Evolutionary conservation across 1,140 invertebrate genomes (phyloP), one percentile per base, ranked within the genome.

Genomic region (Anoplolepis gracilipes): DNA sequence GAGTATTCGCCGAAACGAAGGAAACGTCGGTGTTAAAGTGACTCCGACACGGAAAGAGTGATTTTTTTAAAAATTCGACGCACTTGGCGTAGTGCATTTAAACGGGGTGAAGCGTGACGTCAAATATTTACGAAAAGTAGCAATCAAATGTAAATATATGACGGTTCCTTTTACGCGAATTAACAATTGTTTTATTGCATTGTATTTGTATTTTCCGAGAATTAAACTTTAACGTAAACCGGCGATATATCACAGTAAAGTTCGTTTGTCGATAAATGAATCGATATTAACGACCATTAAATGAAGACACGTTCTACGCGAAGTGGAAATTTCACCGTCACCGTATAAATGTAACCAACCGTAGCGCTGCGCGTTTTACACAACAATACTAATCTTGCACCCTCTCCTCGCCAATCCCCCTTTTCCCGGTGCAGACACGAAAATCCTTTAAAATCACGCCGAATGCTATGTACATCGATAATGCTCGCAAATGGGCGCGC

Each of bases 381-480:
- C 77, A 87, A 88, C 86, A 88, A 87, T 87, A 86, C 85, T 87
- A 88, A 88, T 88, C 87, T 87, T 64, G 85, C 85, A 76, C 65
- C 36, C 64, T 46, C 30, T 33, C 69, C 62, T 39, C 70, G 39
- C 77, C 77, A 61, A 49, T 39, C 61, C 46, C 33, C 73, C 67
- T 39, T 28, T 22, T 28, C 69, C 22, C 61, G 49, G 13, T 19
- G 70, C 36, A 69, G 78, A 72, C 70, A 62, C 55, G 78, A 76
- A 88, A 87, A 87, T 88, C 87, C 78, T 88, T 88, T 72, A 84
- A 88, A 87, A 87, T 84, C 46, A 39, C 53, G 42, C 62, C 70
- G 25, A 42, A 77, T 67, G 73, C 46, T 59, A 39, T 42, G 33
- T 64, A 65, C 72, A 86, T 84, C 70, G 79, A 86, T 86, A 84